Base-by-base conservation (phyloP, 2,888 invertebrate species). In the Lycaena phlaeas region DNA sequence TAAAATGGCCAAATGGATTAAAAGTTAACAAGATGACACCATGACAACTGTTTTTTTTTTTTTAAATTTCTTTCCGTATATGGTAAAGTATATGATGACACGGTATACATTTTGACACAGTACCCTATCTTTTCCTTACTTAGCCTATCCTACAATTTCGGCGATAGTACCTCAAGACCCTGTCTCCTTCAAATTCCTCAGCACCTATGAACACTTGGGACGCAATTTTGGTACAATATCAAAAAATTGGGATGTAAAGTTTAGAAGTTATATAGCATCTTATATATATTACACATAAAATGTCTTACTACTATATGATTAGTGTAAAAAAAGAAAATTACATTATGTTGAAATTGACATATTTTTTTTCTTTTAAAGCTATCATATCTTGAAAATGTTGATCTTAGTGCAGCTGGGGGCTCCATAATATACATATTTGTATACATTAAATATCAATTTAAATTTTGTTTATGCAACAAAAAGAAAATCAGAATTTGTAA, bases 191-290 rank as follows among this genome's bases (percentile, higher is more conserved):
- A 53, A 68, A 66, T 67, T 69, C 68, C 53, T 66, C 65, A 79
- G 75, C 79, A 78, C 76, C 79, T 65, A 63, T 70, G 65, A 71
- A 77, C 73, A 77, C 75, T 64, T 64, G 59, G 56, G 56, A 56
- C 59, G 55, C 7, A 40, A 36, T 27, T 36, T 27, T 17, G 27
- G 6, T 11, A 27, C 12, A 27, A 9, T 38, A 2, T 14, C 14
- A 11, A 26, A 15, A 38, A 12, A 28, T 26, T 14, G 17, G 28
- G 38, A 10, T 6, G 2, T 22, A 7, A 22, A 22, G 18, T 17
- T 15, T 31, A 31, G 6, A 18, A 17, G 15, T 15, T n/a, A 31
- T 15, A 3, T 14, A n/a, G n/a, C n/a, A n/a, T n/a, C n/a, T n/a
- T n/a, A n/a, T n/a, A n/a, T n/a, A n/a, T n/a, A n/a, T 17, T 10